phyloP scores from a whole-genome alignment of 1,140 invertebrate genomes.

The Alviniconcha marisindica region DNA sequence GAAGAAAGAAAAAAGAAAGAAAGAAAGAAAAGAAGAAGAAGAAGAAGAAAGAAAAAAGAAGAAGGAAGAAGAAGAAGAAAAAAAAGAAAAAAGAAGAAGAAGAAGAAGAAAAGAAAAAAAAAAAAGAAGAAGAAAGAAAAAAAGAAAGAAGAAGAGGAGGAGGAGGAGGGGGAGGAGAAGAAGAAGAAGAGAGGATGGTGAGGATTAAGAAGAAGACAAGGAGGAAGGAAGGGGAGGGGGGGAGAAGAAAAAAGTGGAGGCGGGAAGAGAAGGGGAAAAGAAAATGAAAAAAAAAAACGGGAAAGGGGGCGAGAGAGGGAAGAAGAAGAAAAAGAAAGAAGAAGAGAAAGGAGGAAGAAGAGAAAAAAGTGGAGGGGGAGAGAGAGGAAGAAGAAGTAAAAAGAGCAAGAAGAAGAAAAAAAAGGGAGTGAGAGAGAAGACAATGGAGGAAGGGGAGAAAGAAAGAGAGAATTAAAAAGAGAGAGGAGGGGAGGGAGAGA shows the following conservation, averaged over 20 bases:
- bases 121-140: neutral
- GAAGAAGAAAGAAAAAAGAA: neutral
- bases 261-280: no score
- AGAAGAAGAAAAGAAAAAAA: no score
- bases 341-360: no score
- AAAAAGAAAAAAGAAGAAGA: neutral
- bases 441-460: neutral
- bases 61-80: conserved; percentile 11
- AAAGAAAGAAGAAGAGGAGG: neutral
- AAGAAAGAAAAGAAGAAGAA: neutral
- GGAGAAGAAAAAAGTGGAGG: neutral
- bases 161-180: neutral
- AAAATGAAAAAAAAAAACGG: no score
- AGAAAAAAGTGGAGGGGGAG: no score
- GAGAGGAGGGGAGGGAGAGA: neutral
- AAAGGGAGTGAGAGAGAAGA: conserved; percentile 22
- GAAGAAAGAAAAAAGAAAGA: neutral
- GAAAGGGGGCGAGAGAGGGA: no score
- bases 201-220: neutral
- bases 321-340: no score
- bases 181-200: neutral
- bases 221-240: neutral
- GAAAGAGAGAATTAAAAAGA: neutral
- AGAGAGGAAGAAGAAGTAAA: no score
- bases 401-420: no score